Evolutionary conservation across 1,140 invertebrate species (phyloP), one percentile per base, ranked within the genome.

Genomic region (Trichomalopsis sarcophagae): DNA sequence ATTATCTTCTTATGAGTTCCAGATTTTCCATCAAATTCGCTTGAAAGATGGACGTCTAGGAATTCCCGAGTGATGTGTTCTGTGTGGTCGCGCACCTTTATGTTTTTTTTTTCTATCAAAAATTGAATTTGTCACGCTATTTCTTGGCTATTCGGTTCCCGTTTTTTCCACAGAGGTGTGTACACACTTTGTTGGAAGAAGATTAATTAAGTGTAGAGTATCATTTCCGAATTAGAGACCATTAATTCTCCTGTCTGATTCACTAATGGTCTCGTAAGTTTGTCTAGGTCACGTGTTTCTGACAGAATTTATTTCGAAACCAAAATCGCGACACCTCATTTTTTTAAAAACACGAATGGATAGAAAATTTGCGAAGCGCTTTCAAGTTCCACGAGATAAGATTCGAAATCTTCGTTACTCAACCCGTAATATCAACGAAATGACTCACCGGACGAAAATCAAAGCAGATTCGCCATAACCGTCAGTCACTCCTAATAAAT

Each of bases 201-300:
- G 75, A 77, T 77, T 77, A 50, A 77, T 77, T 77, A 30, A 77
- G 44, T 50, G 17, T 40, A n/a, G 75, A 44, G 75, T 77, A 77
- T 77, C 75, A 77, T 50, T 77, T 77, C 44, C 75, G 21, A 47
- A 77, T 77, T 77, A 77, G 23, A 10, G 40, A 50, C 23, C 40
- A 77, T 50, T 27, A 77, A 77, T 77, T 77, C 1, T 55, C 44
- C 0, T 21, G 21, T 10, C n/a, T 40, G 73, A 36, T 74, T 74
- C 17, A 21, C 75, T 77, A 77, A 77, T 77, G 47, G 44, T 77
- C 44, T 33, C 33, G 21, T 44, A 40, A 21, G 21, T 44, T 44
- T 75, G 0, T 44, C 14, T 62, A 17, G 21, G 4, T 62, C 55
- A n/a, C 21, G 40, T 44, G 40, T 44, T 9, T 10, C 10, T 5